These are phyloP conservation scores for Hypsibius dujardini DNA, from an alignment of 1,140 invertebrate genomes.

Conservation along the genomic window DNA sequence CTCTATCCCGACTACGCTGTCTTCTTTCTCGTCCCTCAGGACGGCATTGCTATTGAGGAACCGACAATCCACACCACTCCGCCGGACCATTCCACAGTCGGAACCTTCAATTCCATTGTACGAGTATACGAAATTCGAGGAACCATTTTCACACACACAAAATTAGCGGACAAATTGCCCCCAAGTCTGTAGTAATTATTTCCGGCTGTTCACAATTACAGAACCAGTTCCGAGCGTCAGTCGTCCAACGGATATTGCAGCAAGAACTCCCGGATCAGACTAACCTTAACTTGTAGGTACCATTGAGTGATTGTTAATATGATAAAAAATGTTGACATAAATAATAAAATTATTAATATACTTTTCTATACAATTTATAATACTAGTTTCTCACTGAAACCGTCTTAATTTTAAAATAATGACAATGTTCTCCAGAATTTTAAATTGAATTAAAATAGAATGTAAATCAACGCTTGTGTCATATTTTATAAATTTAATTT, in stretches of 20 bases:
- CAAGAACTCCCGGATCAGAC: too few species aligned
- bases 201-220: not conserved
- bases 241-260: not conserved
- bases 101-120: not conserved
- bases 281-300: too few species aligned
- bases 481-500: too few species aligned
- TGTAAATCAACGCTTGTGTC: too few species aligned
- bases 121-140: not conserved
- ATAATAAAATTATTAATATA: too few species aligned
- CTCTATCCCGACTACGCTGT: constrained; percentile 10
- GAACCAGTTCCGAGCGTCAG: not conserved
- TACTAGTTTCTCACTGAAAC: too few species aligned
- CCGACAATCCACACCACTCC: not conserved
- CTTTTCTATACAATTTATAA: too few species aligned
- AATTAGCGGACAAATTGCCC: not conserved
- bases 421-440: too few species aligned
- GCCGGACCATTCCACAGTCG: not conserved
- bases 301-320: too few species aligned
- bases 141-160: not conserved
- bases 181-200: not conserved
- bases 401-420: too few species aligned
- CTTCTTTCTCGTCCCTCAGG: not conserved
- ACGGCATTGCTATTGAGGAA: not conserved
- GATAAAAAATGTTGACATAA: too few species aligned
- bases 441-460: too few species aligned